These are phyloP conservation scores for Lutjanus erythropterus DNA, from an alignment of 2,113 vertebrate species.

Conservation along the genomic window DNA sequence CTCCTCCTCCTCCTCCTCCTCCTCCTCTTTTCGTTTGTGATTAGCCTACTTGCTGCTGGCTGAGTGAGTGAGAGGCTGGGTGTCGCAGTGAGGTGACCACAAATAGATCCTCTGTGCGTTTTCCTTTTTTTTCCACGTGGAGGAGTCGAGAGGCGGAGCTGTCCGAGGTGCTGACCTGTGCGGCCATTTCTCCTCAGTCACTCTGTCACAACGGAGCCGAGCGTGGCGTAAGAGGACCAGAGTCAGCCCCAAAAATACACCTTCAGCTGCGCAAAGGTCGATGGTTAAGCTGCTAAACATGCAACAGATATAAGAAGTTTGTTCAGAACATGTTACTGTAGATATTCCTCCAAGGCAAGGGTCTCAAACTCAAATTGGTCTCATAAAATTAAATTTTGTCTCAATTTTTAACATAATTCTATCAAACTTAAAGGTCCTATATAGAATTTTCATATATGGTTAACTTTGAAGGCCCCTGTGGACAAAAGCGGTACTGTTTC, in stretches of 20 bases:
- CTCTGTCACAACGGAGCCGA: slow-evolving; percentile 46
- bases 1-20: too few relatives aligned
- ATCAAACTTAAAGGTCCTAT: too few relatives aligned
- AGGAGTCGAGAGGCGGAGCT: slow-evolving; percentile 76
- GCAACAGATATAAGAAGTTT: slow-evolving; percentile 29
- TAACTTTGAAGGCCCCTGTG: too few relatives aligned
- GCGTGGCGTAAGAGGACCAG: slow-evolving; percentile 50
- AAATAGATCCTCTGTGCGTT: slow-evolving; percentile 61
- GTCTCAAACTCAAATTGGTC: too few relatives aligned
- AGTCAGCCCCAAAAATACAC: slow-evolving; percentile 40
- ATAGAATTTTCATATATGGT: too few relatives aligned
- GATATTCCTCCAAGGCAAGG: slow-evolving; percentile 8
- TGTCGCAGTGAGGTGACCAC: slow-evolving; percentile 44
- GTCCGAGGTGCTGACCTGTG: slow-evolving; percentile 88
- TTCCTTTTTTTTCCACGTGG: slow-evolving; percentile 13
- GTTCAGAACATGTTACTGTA: slow-evolving; percentile 19
- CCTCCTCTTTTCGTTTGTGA: slow-evolving; percentile 50
- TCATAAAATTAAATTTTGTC: too few relatives aligned
- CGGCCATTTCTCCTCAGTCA: slow-evolving; percentile 34
- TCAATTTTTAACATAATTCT: too few relatives aligned
- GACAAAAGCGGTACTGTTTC: too few relatives aligned
- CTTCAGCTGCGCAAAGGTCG: slow-evolving; percentile 51
- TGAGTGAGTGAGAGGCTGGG: slow-evolving; percentile 7
- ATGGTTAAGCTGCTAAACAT: slow-evolving; percentile 33
- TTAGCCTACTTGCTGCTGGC: slow-evolving; percentile 42